Percentiles rank a stretch among this genome's conserved stretches.
phyloP scores from a whole-genome alignment of 2,888 invertebrate species.

The Cephus runcator region DNA sequence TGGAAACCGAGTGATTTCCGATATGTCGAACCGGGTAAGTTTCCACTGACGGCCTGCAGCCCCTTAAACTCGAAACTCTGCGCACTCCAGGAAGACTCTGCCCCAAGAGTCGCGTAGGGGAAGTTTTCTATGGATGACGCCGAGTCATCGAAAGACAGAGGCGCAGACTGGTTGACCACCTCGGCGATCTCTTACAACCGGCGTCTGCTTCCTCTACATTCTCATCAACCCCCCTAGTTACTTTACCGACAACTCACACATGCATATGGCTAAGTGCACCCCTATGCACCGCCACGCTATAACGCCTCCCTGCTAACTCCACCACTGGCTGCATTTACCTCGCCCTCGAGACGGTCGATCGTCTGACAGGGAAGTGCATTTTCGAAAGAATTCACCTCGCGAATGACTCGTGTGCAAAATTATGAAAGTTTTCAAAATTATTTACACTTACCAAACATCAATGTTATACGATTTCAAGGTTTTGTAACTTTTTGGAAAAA shows the following conservation, averaged over 20 bases:
- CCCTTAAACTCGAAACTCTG: background rate
- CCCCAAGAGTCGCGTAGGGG: background rate
- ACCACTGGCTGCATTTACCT: slow-evolving; percentile 11
- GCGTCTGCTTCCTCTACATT: slow-evolving; percentile 48
- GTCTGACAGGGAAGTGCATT: slow-evolving; percentile 3
- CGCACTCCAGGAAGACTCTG: background rate
- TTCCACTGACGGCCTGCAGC: background rate
- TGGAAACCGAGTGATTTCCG: background rate
- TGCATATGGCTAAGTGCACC: slow-evolving; percentile 32
- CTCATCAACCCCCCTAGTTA: slow-evolving; percentile 37
- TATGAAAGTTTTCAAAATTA: background rate
- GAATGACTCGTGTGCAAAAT: background rate
- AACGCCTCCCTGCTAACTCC: slow-evolving; percentile 38
- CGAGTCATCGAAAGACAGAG: slow-evolving; percentile 25
- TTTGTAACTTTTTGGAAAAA: background rate
- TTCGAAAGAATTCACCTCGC: background rate
- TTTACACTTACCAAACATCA: background rate
- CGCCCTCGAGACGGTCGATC: slow-evolving; percentile 17
- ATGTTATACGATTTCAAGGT: background rate
- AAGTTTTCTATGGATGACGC: background rate
- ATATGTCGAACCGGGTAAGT: background rate
- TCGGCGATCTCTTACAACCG: slow-evolving; percentile 45
- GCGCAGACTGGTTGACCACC: slow-evolving; percentile 50
- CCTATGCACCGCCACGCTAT: slow-evolving; percentile 31
- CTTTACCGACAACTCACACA: slow-evolving; percentile 31